Base-by-base conservation (phyloP, 2,113 vertebrate genomes). In the Poeciliopsis retropinna region DNA sequence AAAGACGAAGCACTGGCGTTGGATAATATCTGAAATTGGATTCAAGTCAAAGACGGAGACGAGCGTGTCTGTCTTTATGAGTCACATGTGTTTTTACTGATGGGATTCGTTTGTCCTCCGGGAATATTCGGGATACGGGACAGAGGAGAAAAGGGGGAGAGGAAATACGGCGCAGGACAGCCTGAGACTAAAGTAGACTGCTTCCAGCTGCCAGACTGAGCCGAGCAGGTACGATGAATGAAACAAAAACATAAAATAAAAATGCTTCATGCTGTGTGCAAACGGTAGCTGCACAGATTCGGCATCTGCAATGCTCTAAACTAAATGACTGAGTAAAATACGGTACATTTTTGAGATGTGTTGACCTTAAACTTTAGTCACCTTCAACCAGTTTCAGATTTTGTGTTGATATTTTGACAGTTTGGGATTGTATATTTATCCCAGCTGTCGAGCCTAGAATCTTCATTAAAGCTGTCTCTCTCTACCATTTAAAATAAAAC, bases 191-290 rank as follows among this genome's bases (percentile, higher is more conserved):
- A 7, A n/a, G 29, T 63, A 77, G 80, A 70, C 39, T 69, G 5
- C 32, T 15, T 76, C 72, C 80, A 78, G 76, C 76, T 78, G 80
- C 47, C 64, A 65, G 78, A 25, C 60, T 76, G 80, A 60, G 29
- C 15, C n/a, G 27, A 80, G 69, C 85, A 87, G 88, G 86, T 89
- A 81, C n/a, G 81, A 62, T 70, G 67, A 60, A 84, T 79, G 60
- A 69, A 72, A 25, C 22, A 15, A 39, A 17, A 6, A 31, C 30
- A 31, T 31, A 3, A 31, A 31, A 31, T 3, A 39, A 17, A 6
- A 47, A 13, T 29, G n/a, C 17, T 71, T 65, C 1, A 15, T 5
- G 37, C 17, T 54, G 66, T 69, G 67, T 62, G 44, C 25, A 51
- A 31, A 15, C 61, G 22, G n/a, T 64, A 27, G 0, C 32, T 29